Conservation (phyloP, 2,797 vertebrate species). For the Gephyroberyx darwinii region DNA sequence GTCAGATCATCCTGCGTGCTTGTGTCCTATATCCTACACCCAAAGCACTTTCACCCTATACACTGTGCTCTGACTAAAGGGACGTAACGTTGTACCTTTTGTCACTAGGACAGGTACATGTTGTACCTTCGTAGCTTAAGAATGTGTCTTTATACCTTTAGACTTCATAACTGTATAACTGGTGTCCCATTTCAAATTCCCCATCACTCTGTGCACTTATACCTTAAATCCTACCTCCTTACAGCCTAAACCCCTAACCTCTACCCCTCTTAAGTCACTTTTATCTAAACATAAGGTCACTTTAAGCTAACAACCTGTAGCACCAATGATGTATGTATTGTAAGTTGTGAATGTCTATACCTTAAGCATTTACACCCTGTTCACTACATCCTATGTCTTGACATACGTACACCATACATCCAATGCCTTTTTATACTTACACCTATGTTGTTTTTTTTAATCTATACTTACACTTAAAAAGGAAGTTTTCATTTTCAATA, state of each 20-base stretch:
- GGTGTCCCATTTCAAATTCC: background rate
- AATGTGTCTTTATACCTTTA: background rate
- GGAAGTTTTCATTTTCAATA: no score
- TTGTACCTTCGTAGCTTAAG: background rate
- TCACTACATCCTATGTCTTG: background rate
- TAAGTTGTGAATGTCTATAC: background rate
- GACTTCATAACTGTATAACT: background rate
- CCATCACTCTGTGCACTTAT: conserved; percentile 10
- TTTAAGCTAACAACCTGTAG: background rate
- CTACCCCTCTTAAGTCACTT: background rate
- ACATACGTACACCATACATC: background rate
- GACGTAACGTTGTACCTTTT: no score
- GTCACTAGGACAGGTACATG: background rate
- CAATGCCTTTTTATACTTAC: background rate
- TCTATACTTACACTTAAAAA: no score
- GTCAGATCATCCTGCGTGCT: background rate
- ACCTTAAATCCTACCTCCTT: conserved; percentile 4
- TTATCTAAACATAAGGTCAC: background rate
- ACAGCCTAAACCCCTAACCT: background rate
- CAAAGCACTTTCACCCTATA: background rate
- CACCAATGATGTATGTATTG: background rate
- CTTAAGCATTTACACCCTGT: background rate
- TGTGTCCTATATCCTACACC: background rate
- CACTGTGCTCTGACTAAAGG: background rate
- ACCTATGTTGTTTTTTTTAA: no score